Percentiles rank a stretch among this genome's conserved stretches.
These are phyloP conservation scores for Antheraea assamensis DNA, from an alignment of 2,888 invertebrate genomes.

Conservation along the genomic window DNA sequence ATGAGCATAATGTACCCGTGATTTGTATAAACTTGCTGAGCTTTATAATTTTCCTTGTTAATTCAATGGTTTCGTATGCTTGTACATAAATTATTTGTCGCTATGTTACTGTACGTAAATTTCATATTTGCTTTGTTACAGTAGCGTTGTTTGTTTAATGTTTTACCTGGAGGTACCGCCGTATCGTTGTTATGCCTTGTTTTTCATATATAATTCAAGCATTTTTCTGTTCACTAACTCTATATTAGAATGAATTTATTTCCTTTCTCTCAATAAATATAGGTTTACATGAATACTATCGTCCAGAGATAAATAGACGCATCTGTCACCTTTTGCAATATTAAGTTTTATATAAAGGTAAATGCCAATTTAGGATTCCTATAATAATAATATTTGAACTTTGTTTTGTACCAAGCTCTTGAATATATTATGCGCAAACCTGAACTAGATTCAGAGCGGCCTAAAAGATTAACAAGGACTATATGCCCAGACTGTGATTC, in stretches of 20 bases:
- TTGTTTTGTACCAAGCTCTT: no score
- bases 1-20: background rate
- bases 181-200: background rate
- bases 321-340: no score
- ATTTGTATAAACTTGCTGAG: conserved; percentile 11
- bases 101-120: conserved; percentile 14
- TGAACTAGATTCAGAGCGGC: no score
- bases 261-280: background rate
- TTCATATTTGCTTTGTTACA: conserved; percentile 21
- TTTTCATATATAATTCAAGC: background rate
- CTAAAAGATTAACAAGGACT: no score
- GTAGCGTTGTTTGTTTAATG: conserved; percentile 19
- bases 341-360: no score
- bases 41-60: conserved; percentile 22
- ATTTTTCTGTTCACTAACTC: background rate
- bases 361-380: no score
- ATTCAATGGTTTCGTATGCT: conserved; percentile 20
- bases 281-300: no score
- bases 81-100: conserved; percentile 20
- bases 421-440: no score
- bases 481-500: no score
- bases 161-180: background rate
- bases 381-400: no score
- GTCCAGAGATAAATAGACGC: no score
- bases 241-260: background rate